A percentile compares a stretch with the other conserved stretches of the same genome.
Evolutionary conservation across 2,888 invertebrate genomes (phyloP).

Genomic region (Acanthosepion lycidas): DNA sequence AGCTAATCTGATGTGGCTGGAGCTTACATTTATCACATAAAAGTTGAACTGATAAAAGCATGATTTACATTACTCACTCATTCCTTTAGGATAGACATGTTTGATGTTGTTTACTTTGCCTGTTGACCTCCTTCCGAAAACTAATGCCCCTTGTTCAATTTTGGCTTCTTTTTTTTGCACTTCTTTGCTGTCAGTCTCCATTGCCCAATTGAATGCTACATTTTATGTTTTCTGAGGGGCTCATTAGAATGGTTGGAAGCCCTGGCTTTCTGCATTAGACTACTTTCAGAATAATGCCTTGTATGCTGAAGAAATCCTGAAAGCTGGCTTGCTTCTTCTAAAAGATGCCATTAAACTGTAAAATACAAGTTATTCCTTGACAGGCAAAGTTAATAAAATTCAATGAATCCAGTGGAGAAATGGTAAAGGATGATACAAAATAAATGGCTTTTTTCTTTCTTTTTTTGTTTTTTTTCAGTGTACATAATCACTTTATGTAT

Average conservation of each 20-base stretch:
- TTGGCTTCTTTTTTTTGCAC: neutral
- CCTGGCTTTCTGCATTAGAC: neutral
- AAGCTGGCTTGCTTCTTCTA: neutral
- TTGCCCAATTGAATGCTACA: neutral
- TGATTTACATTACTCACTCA: neutral
- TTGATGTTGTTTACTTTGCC: neutral
- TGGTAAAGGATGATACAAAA: neutral
- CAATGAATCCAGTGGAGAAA: neutral
- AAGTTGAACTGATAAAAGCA: neutral
- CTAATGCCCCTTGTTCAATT: neutral
- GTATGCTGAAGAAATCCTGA: neutral
- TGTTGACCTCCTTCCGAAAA: neutral
- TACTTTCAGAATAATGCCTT: neutral
- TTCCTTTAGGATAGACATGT: neutral
- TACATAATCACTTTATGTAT: no score
- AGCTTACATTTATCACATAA: neutral
- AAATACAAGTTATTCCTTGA: neutral
- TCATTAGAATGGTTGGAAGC: neutral
- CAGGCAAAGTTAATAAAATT: neutral
- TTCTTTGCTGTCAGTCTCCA: neutral
- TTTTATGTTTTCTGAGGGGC: neutral
- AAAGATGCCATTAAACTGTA: neutral
- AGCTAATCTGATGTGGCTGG: neutral
- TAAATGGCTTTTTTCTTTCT: neutral
- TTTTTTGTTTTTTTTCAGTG: no score